Evolutionary conservation across 2,888 invertebrate species (phyloP).

Genomic region (Trissoscelio sp.): DNA sequence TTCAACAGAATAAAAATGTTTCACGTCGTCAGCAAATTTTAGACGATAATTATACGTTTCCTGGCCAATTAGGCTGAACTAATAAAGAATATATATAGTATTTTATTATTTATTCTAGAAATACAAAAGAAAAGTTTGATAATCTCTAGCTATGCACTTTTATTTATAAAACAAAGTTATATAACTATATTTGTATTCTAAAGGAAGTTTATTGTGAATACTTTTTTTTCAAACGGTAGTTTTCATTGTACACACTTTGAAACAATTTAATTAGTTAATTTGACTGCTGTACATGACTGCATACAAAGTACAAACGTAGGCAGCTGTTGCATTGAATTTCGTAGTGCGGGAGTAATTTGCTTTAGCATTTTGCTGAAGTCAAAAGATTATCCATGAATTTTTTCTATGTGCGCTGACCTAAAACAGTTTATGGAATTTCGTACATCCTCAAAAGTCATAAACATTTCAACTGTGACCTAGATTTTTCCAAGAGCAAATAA

Average conservation of each 20-base stretch:
- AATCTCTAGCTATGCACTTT: too few species aligned
- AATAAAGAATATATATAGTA: too few species aligned
- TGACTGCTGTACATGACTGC: conserved; percentile 5
- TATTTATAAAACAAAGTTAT: too few species aligned
- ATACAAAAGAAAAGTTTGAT: too few species aligned
- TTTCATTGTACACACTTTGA: background rate
- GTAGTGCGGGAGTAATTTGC: background rate
- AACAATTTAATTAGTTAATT: conserved; percentile 14
- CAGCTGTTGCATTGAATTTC: conserved; percentile 6
- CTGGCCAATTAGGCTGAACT: too few species aligned
- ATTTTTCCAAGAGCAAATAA: background rate
- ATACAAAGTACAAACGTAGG: conserved; percentile 3
- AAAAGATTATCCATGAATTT: background rate
- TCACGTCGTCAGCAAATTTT: too few species aligned
- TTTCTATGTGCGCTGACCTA: background rate
- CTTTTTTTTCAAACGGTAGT: too few species aligned
- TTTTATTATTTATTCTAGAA: too few species aligned
- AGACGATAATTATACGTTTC: too few species aligned
- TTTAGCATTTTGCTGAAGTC: background rate
- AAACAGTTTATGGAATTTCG: background rate
- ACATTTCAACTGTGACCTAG: background rate
- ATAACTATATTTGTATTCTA: too few species aligned
- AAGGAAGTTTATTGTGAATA: too few species aligned
- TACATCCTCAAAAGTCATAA: background rate
- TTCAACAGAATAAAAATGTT: too few species aligned